Evolutionary conservation across 2,797 vertebrate genomes (phyloP), one percentile per base, ranked within the genome.

Genomic region (Botia almorhae): DNA sequence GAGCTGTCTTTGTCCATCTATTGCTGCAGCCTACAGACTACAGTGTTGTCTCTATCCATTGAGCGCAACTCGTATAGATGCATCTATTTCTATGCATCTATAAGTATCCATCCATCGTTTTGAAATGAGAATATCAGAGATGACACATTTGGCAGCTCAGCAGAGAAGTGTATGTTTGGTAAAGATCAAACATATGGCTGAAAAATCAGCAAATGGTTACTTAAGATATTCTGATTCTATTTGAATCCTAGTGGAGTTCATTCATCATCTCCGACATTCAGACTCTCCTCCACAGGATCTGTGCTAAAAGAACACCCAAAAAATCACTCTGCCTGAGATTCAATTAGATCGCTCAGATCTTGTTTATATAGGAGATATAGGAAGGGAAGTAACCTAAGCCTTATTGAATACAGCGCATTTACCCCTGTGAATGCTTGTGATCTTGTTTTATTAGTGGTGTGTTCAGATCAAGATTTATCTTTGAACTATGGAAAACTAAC

Each of bases 331-430:
- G 26, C 55, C 51, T 60, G 69, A 55, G 60, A 76, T 65, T 76
- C 58, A 50, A 36, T 74, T 64, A 48, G 29, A 74, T 55, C 58
- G 51, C n/a, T 69, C 21, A 63, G 43, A 64, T 51, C 21, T 2
- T 67, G 33, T 73, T 68, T 55, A 68, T 36, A 56, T 67, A 67
- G 23, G 69, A 39, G 1, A 74, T 78, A 74, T 82, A 61, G 64
- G 19, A 78, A 61, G 12, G 21, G 55, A 39, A 29, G 69, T 78
- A 74, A 74, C 63, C 43, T 63, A 53, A 78, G 21, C 46, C 70
- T 69, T 78, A 82, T 82, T 79, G 68, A 78, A 71, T 74, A 23
- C 48, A 75, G 56, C 48, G 26, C 68, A 71, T 58, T 53, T 56
- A 55, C 19, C 29, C 64, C 61, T 78, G 50, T 63, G 55, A 51